Base-by-base conservation (phyloP, 2,797 vertebrate genomes). In the Phylloscopus collybita region DNA sequence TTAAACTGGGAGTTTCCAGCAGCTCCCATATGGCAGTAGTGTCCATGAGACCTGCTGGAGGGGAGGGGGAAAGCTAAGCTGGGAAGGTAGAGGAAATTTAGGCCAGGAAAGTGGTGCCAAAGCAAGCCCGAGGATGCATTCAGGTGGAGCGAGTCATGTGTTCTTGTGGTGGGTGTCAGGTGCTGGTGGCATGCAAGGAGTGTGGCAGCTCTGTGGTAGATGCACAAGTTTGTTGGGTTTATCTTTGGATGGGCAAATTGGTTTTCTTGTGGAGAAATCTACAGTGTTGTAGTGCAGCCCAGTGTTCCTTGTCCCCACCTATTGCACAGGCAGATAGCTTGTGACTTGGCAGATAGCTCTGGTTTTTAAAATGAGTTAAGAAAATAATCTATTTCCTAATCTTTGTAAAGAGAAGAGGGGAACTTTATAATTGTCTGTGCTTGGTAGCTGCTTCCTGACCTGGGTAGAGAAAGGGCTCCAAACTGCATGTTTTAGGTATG, bases 251-350 rank as follows among this genome's bases (percentile, higher is more conserved):
- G 36, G 56, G 27, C 12, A 7, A 34, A 75, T 78, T 8, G 6
- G 21, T 50, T 92, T 96, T 73, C 70, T 67, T 26, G 11, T 45
- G 62, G 29, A 56, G 72, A 40, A 29, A 32, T 25, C 3, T 10
- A 3, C 9, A 15, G 27, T 22, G 36, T 60, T 4, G 0, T 40
- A 59, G 62, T 51, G 29, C 80, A 51, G 2, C 0, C 0, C 45
- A 19, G 13, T 0, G 0, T 53, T 80, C 62, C 57, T 71, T 71
- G 13, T 82, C 56, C 53, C 32, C 64, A 82, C 60, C 27, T 82
- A 0, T 38, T 62, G 22, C 67, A 56, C 64, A 79, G 71, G 49
- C 51, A 66, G 66, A 16, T 38, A 47, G 29, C 34, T 57, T 57
- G 34, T 70, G 82, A 69, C 80, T 86, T 88, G 47, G 76, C 83